Conservation (phyloP, 2,888 invertebrate species). For the Coremacera marginata region DNA sequence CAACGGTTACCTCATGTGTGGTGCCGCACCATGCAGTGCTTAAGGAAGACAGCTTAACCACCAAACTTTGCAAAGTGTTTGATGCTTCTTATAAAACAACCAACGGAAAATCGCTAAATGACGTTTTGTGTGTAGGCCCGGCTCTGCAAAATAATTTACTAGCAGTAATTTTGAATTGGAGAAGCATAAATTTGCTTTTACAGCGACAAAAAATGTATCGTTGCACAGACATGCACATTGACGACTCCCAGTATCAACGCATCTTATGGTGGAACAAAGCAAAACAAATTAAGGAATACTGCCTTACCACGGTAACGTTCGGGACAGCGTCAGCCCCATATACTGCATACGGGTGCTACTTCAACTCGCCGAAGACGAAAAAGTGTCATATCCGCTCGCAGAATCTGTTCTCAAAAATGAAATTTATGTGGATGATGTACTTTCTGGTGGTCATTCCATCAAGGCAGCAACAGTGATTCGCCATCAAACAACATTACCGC, state of each 20-base stretch:
- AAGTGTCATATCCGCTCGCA: constrained; percentile 7
- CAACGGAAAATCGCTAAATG: no score
- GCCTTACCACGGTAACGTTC: constrained; percentile 31
- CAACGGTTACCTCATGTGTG: no score
- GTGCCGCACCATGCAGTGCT: no score
- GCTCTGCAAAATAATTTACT: constrained; percentile 23
- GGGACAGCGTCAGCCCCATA: constrained; percentile 12
- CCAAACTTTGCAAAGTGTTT: neutral
- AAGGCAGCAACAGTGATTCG: constrained; percentile 5
- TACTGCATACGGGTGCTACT: no score
- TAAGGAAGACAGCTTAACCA: neutral
- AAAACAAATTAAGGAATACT: constrained; percentile 4
- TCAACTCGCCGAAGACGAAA: constrained; percentile 21
- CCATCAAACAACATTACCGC: constrained; percentile 10
- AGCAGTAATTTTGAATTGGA: constrained; percentile 14
- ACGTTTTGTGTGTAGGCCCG: neutral
- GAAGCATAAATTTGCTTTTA: constrained; percentile 6
- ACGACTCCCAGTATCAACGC: constrained; percentile 22
- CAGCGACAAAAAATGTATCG: constrained; percentile 1
- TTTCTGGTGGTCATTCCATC: constrained; percentile 14
- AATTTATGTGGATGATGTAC: constrained; percentile 30
- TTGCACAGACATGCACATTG: neutral
- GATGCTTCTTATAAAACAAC: no score
- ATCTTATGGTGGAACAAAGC: constrained; percentile 31
- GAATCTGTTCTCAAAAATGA: constrained; percentile 16